A percentile compares a stretch with the other conserved stretches of the same genome.
Evolutionary conservation across 2,797 vertebrate genomes (phyloP).

Genomic region (Heteromormyrus szaboi): DNA sequence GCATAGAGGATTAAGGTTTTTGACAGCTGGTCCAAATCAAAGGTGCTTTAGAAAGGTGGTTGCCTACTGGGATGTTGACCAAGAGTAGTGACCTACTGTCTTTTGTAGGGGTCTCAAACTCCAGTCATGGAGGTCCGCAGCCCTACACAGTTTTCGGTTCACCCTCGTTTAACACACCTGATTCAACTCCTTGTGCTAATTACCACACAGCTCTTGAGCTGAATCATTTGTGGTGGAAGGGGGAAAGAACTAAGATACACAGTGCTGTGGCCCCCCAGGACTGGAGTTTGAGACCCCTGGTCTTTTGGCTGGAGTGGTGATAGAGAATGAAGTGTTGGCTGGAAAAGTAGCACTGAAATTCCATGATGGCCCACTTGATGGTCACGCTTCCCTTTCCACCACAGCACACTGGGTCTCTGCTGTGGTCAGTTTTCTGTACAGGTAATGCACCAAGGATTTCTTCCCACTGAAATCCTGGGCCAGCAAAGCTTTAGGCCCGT

Average conservation of each 20-base stretch:
- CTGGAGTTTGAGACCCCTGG: too few relatives aligned
- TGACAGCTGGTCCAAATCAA: not conserved
- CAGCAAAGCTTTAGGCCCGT: not conserved
- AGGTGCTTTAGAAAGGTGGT: not conserved
- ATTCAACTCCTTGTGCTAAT: too few relatives aligned
- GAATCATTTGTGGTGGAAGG: too few relatives aligned
- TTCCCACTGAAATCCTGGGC: not conserved
- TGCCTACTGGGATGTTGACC: not conserved
- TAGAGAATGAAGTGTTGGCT: not conserved
- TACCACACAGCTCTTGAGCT: too few relatives aligned
- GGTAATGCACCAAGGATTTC: not conserved
- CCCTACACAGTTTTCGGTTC: too few relatives aligned
- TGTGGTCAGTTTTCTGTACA: not conserved
- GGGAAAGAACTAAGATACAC: too few relatives aligned
- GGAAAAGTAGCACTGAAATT: not conserved
- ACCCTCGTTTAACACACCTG: too few relatives aligned
- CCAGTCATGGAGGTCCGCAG: too few relatives aligned
- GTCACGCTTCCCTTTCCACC: not conserved
- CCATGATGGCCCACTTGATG: not conserved
- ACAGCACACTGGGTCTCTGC: not conserved
- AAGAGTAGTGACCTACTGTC: not conserved
- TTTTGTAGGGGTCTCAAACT: not conserved
- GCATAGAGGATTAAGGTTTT: not conserved
- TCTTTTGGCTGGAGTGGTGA: not conserved
- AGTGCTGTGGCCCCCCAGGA: too few relatives aligned